A percentile compares a stretch with the other conserved stretches of the same genome.
phyloP scores from a whole-genome alignment of 1,140 invertebrate genomes.

The Drosophila nannoptera region DNA sequence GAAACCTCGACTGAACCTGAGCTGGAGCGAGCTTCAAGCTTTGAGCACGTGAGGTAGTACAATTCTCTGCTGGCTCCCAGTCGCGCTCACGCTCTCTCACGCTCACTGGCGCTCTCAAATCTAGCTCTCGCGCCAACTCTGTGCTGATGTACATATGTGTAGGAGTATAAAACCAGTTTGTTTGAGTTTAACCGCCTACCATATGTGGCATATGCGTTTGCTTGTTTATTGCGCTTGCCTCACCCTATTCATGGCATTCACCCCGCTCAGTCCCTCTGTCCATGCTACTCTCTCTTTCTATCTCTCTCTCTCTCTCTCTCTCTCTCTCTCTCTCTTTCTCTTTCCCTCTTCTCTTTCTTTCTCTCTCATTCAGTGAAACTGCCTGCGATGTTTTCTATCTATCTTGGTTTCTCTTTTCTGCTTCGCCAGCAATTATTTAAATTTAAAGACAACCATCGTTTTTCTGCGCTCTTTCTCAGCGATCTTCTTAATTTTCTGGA shows the following conservation, averaged over 20 bases:
- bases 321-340: too few relatives aligned
- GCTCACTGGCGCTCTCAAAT: constrained; percentile 9
- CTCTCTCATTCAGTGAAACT: background rate
- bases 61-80: background rate
- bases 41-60: constrained; percentile 19
- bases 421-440: constrained; percentile 63
- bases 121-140: background rate
- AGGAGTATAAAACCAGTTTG: constrained; percentile 69
- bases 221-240: constrained; percentile 41
- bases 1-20: constrained; percentile 48
- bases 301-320: constrained; percentile 9
- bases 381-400: too few relatives aligned
- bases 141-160: constrained; percentile 32
- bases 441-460: constrained; percentile 54
- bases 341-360: too few relatives aligned
- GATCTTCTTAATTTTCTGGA: constrained; percentile 30
- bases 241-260: background rate
- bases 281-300: background rate
- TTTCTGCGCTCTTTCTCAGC: constrained; percentile 42
- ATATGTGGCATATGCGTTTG: constrained; percentile 38
- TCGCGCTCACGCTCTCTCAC: background rate
- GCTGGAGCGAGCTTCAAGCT: constrained; percentile 42
- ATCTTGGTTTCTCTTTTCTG: constrained; percentile 23
- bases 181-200: constrained; percentile 48
- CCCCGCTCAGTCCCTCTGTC: too few relatives aligned